Conservation (phyloP, 1,140 invertebrate genomes). For the Grapholita molesta region DNA sequence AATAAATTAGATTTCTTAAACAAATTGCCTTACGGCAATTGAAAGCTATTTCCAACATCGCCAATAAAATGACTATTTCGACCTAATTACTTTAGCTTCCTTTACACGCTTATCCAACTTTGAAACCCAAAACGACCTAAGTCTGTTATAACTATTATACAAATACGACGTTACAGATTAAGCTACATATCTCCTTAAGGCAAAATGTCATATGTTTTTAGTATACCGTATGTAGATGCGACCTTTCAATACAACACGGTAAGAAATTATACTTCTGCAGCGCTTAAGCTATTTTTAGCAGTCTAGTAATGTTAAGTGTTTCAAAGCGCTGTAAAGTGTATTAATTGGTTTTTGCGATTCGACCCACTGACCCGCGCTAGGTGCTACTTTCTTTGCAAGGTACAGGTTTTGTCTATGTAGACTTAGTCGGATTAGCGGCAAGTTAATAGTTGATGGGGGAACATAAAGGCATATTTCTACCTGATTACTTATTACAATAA, state of each 20-base stretch:
- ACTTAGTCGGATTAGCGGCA: neutral
- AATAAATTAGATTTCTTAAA: neutral
- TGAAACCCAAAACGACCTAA: neutral
- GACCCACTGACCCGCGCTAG: conserved; percentile 1
- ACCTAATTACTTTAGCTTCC: neutral
- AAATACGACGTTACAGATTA: neutral
- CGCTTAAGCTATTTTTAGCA: neutral
- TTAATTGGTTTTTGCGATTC: neutral
- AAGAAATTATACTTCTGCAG: neutral
- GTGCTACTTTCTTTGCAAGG: neutral
- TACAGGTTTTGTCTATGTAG: neutral
- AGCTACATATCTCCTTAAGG: neutral
- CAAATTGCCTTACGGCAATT: neutral
- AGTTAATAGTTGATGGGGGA: neutral
- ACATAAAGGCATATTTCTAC: neutral
- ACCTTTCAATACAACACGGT: neutral
- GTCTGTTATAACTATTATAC: neutral
- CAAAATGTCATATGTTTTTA: neutral
- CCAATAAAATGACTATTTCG: neutral
- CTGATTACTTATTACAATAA: no score
- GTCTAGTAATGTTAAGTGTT: neutral
- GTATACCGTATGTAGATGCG: neutral
- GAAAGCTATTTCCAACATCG: neutral
- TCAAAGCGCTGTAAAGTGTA: neutral
- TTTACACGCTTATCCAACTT: neutral